Evolutionary conservation across 2,888 invertebrate species (phyloP).

Genomic region (Balanococcus diminutus): DNA sequence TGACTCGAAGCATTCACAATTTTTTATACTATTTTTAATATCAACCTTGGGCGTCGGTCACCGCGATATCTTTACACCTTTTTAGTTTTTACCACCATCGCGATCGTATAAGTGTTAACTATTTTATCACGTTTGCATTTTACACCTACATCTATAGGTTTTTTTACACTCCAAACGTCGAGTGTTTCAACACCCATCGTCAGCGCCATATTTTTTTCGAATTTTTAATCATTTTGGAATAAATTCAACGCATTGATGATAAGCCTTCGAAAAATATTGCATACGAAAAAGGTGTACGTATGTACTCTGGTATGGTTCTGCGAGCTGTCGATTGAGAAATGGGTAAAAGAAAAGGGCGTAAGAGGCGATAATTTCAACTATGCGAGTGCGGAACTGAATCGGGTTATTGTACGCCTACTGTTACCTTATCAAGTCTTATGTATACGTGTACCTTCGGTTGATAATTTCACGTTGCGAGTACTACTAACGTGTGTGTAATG

Average conservation of each 20-base stretch:
- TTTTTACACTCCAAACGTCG: no score
- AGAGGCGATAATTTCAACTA: constrained; percentile 7
- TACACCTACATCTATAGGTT: background rate
- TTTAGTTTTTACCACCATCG: background rate
- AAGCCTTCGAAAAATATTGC: background rate
- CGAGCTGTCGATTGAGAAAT: background rate
- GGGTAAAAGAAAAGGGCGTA: background rate
- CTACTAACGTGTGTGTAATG: background rate
- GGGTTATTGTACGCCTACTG: background rate
- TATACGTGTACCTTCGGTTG: background rate
- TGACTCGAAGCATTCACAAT: no score
- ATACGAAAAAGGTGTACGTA: background rate
- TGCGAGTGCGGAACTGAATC: background rate
- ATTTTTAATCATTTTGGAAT: background rate
- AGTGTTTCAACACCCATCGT: no score
- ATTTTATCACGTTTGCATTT: background rate
- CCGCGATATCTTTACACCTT: background rate
- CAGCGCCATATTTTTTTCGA: background rate
- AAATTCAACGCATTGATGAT: background rate
- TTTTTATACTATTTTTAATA: background rate
- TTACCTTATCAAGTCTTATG: background rate
- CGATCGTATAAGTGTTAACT: background rate
- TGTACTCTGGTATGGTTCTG: background rate
- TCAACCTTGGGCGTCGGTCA: no score
- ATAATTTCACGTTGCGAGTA: background rate